Evolutionary conservation across 2,113 vertebrate species (phyloP).

Genomic region (Hirundichthys speculiger): DNA sequence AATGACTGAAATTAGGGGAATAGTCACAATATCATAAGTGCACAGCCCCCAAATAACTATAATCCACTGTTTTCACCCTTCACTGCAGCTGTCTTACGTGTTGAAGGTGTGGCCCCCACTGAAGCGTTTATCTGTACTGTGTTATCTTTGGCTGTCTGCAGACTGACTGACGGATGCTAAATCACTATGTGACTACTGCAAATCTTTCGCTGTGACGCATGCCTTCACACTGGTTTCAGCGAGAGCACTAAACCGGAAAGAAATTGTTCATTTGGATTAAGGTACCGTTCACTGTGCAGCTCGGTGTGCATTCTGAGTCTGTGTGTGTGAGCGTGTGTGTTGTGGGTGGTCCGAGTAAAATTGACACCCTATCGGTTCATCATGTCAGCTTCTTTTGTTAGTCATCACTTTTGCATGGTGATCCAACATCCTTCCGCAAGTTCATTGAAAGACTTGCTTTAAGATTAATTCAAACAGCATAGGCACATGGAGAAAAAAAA

Average conservation of each 20-base stretch:
- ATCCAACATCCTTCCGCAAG: neutral
- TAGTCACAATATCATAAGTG: neutral
- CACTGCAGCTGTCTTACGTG: slow-evolving; percentile 27
- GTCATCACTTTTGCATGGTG: neutral
- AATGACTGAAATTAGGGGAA: neutral
- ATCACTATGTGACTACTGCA: slow-evolving; percentile 60
- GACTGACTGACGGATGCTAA: slow-evolving; percentile 50
- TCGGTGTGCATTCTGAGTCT: slow-evolving; percentile 7
- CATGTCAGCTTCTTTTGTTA: neutral
- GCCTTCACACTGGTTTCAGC: slow-evolving; percentile 52
- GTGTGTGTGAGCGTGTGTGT: neutral
- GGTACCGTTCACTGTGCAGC: slow-evolving; percentile 42
- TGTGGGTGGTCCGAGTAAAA: slow-evolving; percentile 56
- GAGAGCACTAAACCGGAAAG: slow-evolving; percentile 54
- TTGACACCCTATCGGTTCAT: slow-evolving; percentile 3
- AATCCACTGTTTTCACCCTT: slow-evolving; percentile 35
- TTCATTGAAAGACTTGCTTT: neutral
- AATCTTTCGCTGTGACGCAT: slow-evolving; percentile 46
- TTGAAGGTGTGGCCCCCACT: slow-evolving; percentile 49
- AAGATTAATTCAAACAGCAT: neutral
- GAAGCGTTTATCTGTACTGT: slow-evolving; percentile 55
- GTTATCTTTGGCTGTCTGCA: slow-evolving; percentile 63
- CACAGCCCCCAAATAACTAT: slow-evolving; percentile 4
- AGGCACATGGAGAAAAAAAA: neutral
- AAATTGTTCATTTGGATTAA: slow-evolving; percentile 58